Conservation (phyloP, 2,113 vertebrate genomes). For the Otolemur garnettii region DNA sequence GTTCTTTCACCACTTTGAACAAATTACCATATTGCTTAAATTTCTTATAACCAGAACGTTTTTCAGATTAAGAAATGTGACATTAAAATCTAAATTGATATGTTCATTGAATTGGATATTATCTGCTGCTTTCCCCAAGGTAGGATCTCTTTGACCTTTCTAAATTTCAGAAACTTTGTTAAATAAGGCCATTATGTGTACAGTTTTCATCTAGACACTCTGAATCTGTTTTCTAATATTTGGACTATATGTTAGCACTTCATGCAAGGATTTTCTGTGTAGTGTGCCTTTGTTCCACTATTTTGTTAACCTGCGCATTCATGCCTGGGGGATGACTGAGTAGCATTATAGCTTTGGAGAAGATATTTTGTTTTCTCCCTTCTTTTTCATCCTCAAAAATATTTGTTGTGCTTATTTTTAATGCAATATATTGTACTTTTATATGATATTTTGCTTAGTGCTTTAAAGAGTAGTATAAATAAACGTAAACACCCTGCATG, state of each 20-base stretch:
- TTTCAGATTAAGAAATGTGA: conserved; percentile 48
- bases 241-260: background rate
- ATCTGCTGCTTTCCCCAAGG: background rate
- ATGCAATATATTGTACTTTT: background rate
- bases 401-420: conserved; percentile 39
- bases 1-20: conserved; percentile 39
- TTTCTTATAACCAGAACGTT: conserved; percentile 51
- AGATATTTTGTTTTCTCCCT: conserved; percentile 35
- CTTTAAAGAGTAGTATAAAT: conserved; percentile 5
- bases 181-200: background rate
- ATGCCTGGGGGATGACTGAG: background rate
- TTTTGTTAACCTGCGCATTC: background rate
- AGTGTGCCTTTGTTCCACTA: background rate
- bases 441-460: conserved; percentile 16
- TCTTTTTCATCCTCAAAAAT: conserved; percentile 19
- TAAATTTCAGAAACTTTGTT: conserved; percentile 49
- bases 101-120: background rate
- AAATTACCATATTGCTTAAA: background rate
- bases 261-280: background rate
- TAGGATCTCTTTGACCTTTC: background rate
- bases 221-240: background rate
- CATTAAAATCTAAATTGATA: conserved; percentile 49
- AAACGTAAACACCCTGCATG: conserved; percentile 4
- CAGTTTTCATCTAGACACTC: background rate
- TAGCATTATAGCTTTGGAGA: background rate